These are phyloP conservation scores for Lasiurus borealis DNA, from an alignment of 2,113 vertebrate species.

Conservation along the genomic window DNA sequence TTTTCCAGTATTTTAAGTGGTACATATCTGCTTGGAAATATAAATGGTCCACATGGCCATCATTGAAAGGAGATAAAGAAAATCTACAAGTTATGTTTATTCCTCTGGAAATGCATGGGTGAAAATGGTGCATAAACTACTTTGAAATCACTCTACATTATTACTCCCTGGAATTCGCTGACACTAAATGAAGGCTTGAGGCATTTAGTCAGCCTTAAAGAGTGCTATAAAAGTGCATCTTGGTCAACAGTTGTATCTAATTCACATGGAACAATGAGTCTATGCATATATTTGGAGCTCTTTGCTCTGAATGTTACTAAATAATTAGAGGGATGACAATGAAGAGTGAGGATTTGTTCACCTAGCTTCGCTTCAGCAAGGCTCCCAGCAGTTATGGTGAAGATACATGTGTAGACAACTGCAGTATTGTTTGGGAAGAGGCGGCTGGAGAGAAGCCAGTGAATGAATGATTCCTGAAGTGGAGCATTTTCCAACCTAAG, in stretches of 20 bases:
- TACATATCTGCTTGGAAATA: constrained; percentile 48
- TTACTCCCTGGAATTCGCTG: constrained; percentile 67
- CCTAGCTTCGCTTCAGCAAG: neutral
- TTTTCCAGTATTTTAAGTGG: neutral
- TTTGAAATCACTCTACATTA: constrained; percentile 66
- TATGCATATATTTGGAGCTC: neutral
- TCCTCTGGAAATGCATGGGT: constrained; percentile 68
- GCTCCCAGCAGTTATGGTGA: neutral
- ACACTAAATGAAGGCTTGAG: constrained; percentile 23
- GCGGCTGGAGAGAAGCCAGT: neutral
- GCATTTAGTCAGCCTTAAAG: constrained; percentile 62
- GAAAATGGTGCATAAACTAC: constrained; percentile 48
- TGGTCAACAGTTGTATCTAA: constrained; percentile 41
- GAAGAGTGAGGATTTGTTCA: neutral
- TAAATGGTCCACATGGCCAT: constrained; percentile 71
- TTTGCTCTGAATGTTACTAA: constrained; percentile 39
- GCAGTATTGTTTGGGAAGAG: constrained; percentile 55
- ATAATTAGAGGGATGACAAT: neutral
- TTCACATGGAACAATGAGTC: constrained; percentile 49
- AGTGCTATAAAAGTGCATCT: constrained; percentile 27
- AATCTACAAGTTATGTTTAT: constrained; percentile 69
- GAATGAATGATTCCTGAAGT: neutral
- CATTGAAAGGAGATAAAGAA: constrained; percentile 50
- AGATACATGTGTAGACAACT: neutral
- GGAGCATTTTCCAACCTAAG: constrained; percentile 8